Conservation (phyloP, 2,797 vertebrate species). For the Manis crassicaudata region DNA sequence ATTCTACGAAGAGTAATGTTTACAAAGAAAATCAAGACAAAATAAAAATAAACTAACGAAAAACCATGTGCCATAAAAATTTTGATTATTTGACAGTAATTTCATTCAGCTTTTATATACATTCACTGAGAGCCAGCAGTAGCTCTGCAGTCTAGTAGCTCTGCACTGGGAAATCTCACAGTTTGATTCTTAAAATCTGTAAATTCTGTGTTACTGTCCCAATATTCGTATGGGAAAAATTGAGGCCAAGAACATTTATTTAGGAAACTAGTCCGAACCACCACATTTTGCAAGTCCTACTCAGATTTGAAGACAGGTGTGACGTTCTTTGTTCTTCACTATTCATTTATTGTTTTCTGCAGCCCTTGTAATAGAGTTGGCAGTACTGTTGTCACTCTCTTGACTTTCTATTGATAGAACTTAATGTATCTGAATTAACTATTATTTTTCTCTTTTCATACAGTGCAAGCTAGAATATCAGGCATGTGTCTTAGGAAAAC, state of each 20-base stretch:
- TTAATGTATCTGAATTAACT: slow-evolving; percentile 59
- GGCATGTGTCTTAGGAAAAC: slow-evolving; percentile 94
- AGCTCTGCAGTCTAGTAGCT: background rate
- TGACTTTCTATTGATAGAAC: background rate
- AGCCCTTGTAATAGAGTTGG: background rate
- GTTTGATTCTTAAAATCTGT: background rate
- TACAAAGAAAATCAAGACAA: background rate
- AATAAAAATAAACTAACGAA: background rate
- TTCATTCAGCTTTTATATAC: background rate
- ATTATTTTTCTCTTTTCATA: slow-evolving; percentile 63
- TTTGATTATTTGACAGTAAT: background rate
- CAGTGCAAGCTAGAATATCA: slow-evolving; percentile 99
- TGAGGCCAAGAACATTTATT: background rate
- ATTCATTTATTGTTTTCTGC: background rate
- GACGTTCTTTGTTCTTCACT: background rate
- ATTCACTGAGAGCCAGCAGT: background rate
- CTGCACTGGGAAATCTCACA: background rate
- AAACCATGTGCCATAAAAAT: background rate
- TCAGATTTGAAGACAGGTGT: background rate
- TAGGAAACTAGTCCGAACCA: background rate
- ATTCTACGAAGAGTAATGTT: background rate
- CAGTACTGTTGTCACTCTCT: background rate
- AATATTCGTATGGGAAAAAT: background rate
- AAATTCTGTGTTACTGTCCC: background rate
- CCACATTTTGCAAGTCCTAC: background rate